A percentile compares a stretch with the other conserved stretches of the same genome.
Conservation (phyloP, 2,888 invertebrate species). For the Harpalus rufipes region DNA sequence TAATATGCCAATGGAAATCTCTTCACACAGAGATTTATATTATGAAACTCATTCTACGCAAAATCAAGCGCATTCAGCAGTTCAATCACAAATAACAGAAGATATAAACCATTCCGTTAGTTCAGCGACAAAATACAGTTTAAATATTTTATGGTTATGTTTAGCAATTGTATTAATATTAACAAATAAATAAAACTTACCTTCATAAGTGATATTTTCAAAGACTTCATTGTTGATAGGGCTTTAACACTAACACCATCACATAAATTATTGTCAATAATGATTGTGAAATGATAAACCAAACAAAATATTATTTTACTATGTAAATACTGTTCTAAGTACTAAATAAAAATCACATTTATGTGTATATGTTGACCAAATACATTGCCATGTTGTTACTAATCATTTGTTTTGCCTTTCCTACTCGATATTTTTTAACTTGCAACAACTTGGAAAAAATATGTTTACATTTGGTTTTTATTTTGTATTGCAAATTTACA, state of each 20-base stretch:
- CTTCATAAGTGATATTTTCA: conserved; percentile 34
- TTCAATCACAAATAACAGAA: not conserved
- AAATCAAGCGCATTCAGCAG: not conserved
- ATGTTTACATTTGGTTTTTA: no score
- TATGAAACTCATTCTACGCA: conserved; percentile 40
- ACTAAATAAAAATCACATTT: conserved; percentile 25
- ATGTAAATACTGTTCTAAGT: conserved; percentile 30
- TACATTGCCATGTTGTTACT: conserved; percentile 27
- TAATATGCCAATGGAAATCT: not conserved
- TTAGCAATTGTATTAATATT: conserved; percentile 10
- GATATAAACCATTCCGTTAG: not conserved
- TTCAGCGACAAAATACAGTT: not conserved
- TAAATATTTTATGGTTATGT: conserved; percentile 13
- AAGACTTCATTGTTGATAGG: conserved; percentile 32
- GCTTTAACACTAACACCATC: conserved; percentile 27
- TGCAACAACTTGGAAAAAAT: no score
- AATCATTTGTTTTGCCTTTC: conserved; percentile 3
- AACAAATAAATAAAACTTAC: conserved; percentile 33
- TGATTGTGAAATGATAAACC: conserved; percentile 21
- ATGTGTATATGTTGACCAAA: conserved; percentile 32
- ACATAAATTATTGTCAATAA: conserved; percentile 24
- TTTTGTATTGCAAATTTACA: no score
- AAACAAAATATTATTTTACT: conserved; percentile 41
- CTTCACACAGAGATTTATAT: not conserved
- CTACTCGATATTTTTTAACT: not conserved